Conservation (phyloP, 64 coral and sea anemone genomes). For the Catalaphyllia jardinei region DNA sequence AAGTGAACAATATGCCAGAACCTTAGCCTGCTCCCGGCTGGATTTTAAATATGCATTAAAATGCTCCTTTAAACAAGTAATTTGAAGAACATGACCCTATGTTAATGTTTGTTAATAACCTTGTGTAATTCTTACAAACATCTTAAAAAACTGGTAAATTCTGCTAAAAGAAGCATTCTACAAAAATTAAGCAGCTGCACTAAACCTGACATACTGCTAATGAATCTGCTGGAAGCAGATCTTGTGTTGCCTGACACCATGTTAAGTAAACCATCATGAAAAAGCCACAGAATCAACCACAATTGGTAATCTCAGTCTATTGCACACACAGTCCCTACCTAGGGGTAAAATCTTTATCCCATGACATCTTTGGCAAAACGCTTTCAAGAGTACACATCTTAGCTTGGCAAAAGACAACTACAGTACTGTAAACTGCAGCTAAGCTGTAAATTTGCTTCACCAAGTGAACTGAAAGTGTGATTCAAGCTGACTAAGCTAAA, state of each 20-base stretch:
- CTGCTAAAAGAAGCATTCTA: no score
- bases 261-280: background rate
- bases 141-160: no score
- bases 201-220: no score
- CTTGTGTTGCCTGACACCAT: no score
- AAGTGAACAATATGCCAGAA: background rate
- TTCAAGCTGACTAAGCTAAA: conserved; percentile 37
- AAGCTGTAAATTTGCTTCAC: conserved; percentile 1
- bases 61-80: background rate
- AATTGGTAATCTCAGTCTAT: background rate
- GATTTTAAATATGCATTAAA: conserved; percentile 9
- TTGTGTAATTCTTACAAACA: no score
- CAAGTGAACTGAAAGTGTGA: background rate
- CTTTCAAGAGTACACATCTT: conserved; percentile 26
- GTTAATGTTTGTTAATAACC: background rate
- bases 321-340: background rate
- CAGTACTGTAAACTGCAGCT: background rate
- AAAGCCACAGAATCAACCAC: background rate
- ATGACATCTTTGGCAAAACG: conserved; percentile 20
- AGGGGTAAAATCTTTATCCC: conserved; percentile 28
- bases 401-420: background rate
- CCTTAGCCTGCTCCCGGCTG: background rate
- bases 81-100: background rate
- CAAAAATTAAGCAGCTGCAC: no score
- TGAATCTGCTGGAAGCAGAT: no score